Conservation (phyloP, 53 echinoderm and acorn worm species). For the Mesocentrotus franciscanus region DNA sequence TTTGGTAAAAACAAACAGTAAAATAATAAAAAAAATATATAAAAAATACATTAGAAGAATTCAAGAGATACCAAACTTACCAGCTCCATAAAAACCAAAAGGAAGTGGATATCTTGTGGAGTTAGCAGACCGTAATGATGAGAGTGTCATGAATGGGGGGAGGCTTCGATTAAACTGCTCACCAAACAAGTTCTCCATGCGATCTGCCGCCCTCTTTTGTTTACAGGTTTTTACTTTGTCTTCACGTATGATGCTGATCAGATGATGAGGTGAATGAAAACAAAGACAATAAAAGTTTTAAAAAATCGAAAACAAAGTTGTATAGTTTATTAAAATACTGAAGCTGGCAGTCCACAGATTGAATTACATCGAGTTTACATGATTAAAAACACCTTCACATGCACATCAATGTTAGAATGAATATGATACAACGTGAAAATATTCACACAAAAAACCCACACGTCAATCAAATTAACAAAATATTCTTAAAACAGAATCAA, state of each 20-base stretch:
- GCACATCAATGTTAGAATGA: too few species aligned
- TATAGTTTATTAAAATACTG: not conserved
- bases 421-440: too few species aligned
- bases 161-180: conserved; percentile 28
- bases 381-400: too few species aligned
- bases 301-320: not conserved
- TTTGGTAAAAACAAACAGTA: not conserved
- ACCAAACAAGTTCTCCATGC: conserved; percentile 47
- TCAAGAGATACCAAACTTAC: conserved; percentile 5
- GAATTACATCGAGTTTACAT: too few species aligned
- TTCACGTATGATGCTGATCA: not conserved
- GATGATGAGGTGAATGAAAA: not conserved
- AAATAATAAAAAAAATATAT: not conserved
- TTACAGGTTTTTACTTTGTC: not conserved
- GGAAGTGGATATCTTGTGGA: conserved; percentile 50
- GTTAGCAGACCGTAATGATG: not conserved
- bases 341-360: too few species aligned
- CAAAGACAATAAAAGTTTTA: not conserved
- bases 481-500: too few species aligned
- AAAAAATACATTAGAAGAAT: too few species aligned
- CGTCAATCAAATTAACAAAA: too few species aligned
- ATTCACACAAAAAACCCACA: too few species aligned
- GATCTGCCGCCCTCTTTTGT: conserved; percentile 54
- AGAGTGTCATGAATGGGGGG: not conserved
- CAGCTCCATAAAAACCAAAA: conserved; percentile 54